Conservation (phyloP, 2,113 vertebrate species). For the Ictidomys tridecemlineatus region DNA sequence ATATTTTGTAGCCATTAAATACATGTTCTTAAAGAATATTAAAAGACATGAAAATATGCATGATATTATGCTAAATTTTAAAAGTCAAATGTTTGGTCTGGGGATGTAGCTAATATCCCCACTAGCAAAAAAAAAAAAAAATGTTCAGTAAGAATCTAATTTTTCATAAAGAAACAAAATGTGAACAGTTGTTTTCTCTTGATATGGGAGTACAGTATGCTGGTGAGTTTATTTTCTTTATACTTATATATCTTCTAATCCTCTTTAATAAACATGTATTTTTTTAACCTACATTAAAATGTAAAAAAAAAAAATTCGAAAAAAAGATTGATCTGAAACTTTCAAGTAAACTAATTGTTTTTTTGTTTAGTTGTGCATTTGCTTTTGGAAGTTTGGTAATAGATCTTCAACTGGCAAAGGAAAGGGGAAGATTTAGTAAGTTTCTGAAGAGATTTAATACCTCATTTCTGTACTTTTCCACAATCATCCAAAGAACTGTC, state of each 20-base stretch:
- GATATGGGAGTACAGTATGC: background rate
- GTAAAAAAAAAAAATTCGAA: background rate
- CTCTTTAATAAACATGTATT: background rate
- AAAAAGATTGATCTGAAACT: conserved; percentile 45
- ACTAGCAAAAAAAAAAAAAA: background rate
- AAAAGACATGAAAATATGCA: background rate
- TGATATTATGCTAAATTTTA: background rate
- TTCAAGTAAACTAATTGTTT: background rate
- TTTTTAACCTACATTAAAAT: background rate
- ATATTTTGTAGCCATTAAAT: conserved; percentile 35
- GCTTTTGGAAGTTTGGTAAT: background rate
- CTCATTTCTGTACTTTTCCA: conserved; percentile 18
- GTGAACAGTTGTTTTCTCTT: conserved; percentile 15
- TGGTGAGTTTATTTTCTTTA: background rate
- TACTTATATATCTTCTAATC: background rate
- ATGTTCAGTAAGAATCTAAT: background rate
- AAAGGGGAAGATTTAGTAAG: background rate
- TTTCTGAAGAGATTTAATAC: background rate
- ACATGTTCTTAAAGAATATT: conserved; percentile 29
- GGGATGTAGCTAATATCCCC: background rate
- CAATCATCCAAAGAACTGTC: background rate
- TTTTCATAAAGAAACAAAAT: conserved; percentile 53
- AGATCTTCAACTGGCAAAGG: conserved; percentile 27
- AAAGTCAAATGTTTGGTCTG: background rate
- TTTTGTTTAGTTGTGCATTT: background rate